Percentiles rank a stretch among this genome's conserved stretches.
Conservation (phyloP, 2,113 vertebrate genomes). For the Cairina moschata region DNA sequence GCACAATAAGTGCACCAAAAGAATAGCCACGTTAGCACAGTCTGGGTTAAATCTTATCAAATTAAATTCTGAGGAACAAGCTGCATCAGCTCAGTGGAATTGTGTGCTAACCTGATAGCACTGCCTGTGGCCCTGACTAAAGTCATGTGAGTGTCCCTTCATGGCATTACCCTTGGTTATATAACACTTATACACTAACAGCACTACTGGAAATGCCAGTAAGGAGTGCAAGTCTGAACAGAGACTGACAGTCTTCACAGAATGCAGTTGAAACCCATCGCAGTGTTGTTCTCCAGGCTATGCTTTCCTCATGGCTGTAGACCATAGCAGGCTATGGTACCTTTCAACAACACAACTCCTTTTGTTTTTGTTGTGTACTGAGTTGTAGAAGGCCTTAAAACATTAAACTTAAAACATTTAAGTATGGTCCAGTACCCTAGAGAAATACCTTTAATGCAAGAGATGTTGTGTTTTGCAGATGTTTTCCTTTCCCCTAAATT, state of each 20-base stretch:
- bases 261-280: not conserved
- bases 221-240: not conserved
- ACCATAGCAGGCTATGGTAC: not conserved
- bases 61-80: not conserved
- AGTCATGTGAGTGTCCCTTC: not conserved
- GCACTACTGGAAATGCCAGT: fast-evolving
- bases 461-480: conserved; percentile 2
- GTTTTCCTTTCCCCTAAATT: not conserved
- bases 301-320: not conserved
- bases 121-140: not conserved
- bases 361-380: not conserved
- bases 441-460: not conserved
- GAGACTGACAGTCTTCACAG: not conserved
- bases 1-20: not conserved
- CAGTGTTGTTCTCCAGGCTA: not conserved
- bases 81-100: not conserved
- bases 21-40: not conserved
- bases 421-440: conserved; percentile 9
- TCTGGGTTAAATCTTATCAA: not conserved
- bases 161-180: not conserved
- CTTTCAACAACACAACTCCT: not conserved
- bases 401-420: not conserved
- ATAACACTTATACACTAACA: not conserved
- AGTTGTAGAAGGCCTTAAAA: not conserved
- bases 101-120: not conserved